phyloP scores from a whole-genome alignment of 1,140 invertebrate genomes.

The Myzus persicae region DNA sequence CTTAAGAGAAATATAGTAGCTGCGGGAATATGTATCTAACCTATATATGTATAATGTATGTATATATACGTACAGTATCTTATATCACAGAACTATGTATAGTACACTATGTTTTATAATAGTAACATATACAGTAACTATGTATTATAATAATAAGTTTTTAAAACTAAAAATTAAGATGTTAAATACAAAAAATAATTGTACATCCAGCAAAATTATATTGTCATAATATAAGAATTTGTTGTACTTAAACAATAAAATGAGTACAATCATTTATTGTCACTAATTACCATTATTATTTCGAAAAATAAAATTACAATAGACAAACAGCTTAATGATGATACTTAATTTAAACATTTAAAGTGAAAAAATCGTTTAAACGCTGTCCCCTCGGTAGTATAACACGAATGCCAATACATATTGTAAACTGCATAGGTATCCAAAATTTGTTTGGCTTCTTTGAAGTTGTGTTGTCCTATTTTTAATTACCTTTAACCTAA shows the following conservation, averaged over 20 bases:
- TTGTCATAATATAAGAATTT: not conserved
- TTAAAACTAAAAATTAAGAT: not conserved
- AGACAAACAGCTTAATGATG: not conserved
- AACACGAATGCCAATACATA: not conserved
- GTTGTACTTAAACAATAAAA: not conserved
- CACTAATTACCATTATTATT: not conserved
- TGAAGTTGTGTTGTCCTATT: not conserved
- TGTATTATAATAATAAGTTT: not conserved
- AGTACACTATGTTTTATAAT: too few species aligned
- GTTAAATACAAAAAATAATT: too few species aligned
- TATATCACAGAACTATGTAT: not conserved
- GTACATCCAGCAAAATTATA: not conserved
- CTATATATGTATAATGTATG: not conserved
- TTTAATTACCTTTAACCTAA: not conserved
- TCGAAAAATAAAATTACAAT: not conserved
- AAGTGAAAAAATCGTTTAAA: not conserved
- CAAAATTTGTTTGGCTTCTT: not conserved
- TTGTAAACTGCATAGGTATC: not conserved
- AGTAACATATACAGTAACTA: too few species aligned
- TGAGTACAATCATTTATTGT: not conserved
- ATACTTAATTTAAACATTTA: not conserved
- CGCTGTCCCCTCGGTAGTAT: not conserved
- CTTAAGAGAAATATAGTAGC: not conserved
- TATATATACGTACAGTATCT: not conserved
- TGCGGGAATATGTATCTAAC: not conserved